Evolutionary conservation across 2,888 invertebrate species (phyloP), one percentile per base, ranked within the genome.

Genomic region (Lasioglossum zephyrum): DNA sequence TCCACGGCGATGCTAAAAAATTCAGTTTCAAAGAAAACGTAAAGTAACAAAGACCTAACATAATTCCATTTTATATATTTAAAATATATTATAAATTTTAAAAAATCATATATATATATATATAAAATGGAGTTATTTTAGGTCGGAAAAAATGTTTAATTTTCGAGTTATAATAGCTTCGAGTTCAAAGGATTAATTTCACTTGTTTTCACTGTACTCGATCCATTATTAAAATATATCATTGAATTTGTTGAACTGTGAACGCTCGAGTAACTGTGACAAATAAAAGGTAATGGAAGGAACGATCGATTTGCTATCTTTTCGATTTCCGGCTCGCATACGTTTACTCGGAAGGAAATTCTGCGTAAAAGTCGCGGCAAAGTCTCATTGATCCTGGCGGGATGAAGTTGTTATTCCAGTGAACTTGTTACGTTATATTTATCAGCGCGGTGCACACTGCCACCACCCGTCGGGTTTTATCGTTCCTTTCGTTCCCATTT

Each of bases 361-460:
- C 82, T 80, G 87, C 84, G 90, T 88, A 78, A 89, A 88, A 89
- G 87, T 87, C 87, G 89, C 75, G 82, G 88, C 82, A 89, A 87
- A 93, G 94, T 94, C 93, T 93, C 93, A 94, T 94, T 95, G 95
- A 95, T 95, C 95, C 95, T 93, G 91, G 89, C 89, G 93, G 94
- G 94, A 95, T 95, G 94, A 94, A 95, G 93, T 92, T 93, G 94
- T 94, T 94, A 94, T 95, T 94, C 94, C 94, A 91, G 92, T 93
- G 93, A 95, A 95, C 94, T 95, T 95, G 95, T 95, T 95, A 95
- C 95, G 93, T 95, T 95, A 95, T 95, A 95, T 95, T 95, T 95
- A 95, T 95, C 95, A 95, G 94, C 93, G 89, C 92, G 88, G 91
- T 91, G 91, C 94, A 93, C 93, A 91, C 92, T 79, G 87, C 82